Evolutionary conservation across 2,113 vertebrate species (phyloP).

Genomic region (Otis tarda): DNA sequence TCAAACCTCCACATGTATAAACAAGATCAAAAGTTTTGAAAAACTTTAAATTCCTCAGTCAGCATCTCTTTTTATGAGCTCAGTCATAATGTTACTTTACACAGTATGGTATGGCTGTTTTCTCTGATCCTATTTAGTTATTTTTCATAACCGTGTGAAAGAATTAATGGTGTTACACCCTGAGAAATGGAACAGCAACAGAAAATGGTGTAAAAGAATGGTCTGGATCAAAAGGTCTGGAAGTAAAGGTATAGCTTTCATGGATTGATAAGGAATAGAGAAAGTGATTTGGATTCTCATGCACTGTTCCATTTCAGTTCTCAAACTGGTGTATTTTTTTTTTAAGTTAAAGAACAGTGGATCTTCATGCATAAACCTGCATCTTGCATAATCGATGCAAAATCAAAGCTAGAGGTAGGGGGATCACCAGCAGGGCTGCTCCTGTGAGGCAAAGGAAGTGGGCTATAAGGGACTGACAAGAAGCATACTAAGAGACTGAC

Average conservation of each 20-base stretch:
- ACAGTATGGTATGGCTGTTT: background rate
- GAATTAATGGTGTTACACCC: background rate
- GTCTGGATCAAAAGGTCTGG: background rate
- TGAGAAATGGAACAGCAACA: background rate
- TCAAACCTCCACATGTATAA: constrained; percentile 46
- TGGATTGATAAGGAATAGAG: background rate
- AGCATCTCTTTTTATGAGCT: constrained; percentile 41
- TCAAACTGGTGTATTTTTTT: background rate
- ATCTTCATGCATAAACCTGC: background rate
- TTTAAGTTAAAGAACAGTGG: background rate
- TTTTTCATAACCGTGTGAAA: background rate
- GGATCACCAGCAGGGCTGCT: background rate
- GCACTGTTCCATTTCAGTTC: background rate
- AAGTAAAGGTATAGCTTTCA: background rate
- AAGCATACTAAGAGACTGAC: background rate
- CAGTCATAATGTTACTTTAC: constrained; percentile 5
- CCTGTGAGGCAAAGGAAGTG: background rate
- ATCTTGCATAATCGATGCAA: background rate
- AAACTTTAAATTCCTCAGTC: constrained; percentile 59
- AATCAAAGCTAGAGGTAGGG: background rate
- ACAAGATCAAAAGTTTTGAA: constrained; percentile 62
- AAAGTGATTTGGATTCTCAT: background rate
- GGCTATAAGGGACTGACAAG: background rate
- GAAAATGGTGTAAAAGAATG: background rate
- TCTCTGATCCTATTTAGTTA: background rate